phyloP scores from a whole-genome alignment of 2,888 invertebrate genomes.

The Pristionchus japonicus region DNA sequence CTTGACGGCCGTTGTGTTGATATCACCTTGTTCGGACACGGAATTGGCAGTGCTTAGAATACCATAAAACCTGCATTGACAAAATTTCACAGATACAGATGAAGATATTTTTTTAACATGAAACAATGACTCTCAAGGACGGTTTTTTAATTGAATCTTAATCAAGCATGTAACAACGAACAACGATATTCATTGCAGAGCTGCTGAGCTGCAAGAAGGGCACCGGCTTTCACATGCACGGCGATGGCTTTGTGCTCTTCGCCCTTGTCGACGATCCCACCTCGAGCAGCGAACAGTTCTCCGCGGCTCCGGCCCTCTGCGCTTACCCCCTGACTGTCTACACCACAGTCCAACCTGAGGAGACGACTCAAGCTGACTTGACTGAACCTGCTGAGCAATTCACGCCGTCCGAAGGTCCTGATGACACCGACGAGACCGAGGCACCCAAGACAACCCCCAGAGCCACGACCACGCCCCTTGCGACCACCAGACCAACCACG shows the following conservation, averaged over 20 bases:
- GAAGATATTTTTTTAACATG: too few relatives aligned
- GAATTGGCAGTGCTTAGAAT: too few relatives aligned
- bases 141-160: too few relatives aligned
- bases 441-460: not conserved
- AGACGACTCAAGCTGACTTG: too few relatives aligned
- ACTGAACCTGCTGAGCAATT: too few relatives aligned
- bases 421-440: too few relatives aligned
- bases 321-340: not conserved
- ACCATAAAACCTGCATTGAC: too few relatives aligned
- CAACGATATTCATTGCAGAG: not conserved
- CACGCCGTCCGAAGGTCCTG: not conserved
- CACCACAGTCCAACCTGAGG: not conserved
- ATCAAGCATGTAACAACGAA: not conserved
- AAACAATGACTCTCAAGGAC: too few relatives aligned
- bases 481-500: not conserved
- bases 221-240: conserved; percentile 9
- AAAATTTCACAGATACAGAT: too few relatives aligned
- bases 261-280: not conserved
- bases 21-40: too few relatives aligned
- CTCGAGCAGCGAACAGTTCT: not conserved
- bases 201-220: not conserved
- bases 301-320: conserved; percentile 3
- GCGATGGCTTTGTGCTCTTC: not conserved
- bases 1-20: too few relatives aligned
- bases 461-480: not conserved